Evolutionary conservation across 2,797 vertebrate species (phyloP).

Genomic region (Melanotaenia maccullochi): DNA sequence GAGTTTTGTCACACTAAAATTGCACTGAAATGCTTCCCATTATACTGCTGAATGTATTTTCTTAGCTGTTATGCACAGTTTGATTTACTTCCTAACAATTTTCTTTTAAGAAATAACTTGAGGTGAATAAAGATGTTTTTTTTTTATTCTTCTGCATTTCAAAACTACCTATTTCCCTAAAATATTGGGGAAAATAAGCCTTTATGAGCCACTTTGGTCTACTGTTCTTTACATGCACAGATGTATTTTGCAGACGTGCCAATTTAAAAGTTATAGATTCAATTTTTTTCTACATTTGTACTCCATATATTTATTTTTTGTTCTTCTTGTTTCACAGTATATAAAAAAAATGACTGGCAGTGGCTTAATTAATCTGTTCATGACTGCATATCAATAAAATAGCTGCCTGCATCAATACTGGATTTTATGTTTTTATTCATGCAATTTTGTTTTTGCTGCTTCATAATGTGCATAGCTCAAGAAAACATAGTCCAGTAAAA

Average conservation of each 20-base stretch:
- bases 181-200: slow-evolving; percentile 8
- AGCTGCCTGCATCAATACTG: slow-evolving; percentile 14
- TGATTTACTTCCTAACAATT: slow-evolving; percentile 15
- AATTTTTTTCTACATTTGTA: slow-evolving; percentile 16
- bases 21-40: slow-evolving; percentile 60
- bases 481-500: neutral
- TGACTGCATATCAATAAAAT: slow-evolving; percentile 66
- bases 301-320: slow-evolving; percentile 63
- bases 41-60: slow-evolving; percentile 53
- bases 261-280: neutral
- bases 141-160: slow-evolving; percentile 34
- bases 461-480: neutral
- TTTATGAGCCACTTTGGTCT: slow-evolving; percentile 34
- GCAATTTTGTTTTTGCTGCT: neutral
- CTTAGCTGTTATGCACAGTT: slow-evolving; percentile 34
- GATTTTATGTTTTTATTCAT: neutral
- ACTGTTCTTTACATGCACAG: neutral
- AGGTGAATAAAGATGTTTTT: slow-evolving; percentile 45
- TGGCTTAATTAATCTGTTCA: slow-evolving; percentile 27
- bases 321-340: slow-evolving; percentile 1
- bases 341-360: slow-evolving; percentile 4
- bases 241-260: slow-evolving; percentile 15
- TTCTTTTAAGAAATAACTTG: slow-evolving; percentile 25
- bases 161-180: slow-evolving; percentile 56
- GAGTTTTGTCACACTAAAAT: slow-evolving; percentile 39